phyloP scores from a whole-genome alignment of 2,113 vertebrate species.

The Microcebus lehilahytsara region DNA sequence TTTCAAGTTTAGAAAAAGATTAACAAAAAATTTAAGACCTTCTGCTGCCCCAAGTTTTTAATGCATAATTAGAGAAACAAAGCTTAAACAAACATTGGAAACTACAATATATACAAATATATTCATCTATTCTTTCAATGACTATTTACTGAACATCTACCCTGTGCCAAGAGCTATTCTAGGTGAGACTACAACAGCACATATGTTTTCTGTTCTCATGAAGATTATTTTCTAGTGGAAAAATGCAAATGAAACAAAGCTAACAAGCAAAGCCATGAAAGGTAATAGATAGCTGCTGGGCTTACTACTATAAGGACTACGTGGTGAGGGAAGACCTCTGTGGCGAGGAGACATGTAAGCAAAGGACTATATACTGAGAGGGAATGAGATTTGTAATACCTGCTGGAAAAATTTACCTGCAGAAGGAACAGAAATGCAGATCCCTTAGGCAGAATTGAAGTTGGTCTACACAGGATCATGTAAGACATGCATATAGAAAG shows the following conservation, averaged over 20 bases:
- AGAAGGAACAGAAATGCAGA: background rate
- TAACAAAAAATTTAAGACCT: background rate
- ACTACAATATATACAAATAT: background rate
- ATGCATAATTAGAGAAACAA: background rate
- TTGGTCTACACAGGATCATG: background rate
- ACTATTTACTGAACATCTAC: background rate
- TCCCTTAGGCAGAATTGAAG: background rate
- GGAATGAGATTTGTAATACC: background rate
- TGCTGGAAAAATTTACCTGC: background rate
- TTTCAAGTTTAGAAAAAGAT: background rate
- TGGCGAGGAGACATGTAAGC: background rate
- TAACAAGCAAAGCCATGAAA: background rate
- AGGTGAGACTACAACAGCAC: background rate
- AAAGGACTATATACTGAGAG: background rate
- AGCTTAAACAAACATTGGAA: background rate
- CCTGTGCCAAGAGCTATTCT: background rate
- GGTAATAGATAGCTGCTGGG: background rate
- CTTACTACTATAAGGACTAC: background rate
- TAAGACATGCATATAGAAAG: background rate
- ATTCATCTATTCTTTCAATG: background rate
- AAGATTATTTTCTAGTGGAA: background rate
- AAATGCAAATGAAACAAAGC: background rate
- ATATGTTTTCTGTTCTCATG: rapidly evolving
- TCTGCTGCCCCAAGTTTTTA: background rate
- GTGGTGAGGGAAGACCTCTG: background rate